Evolutionary conservation across 2,113 vertebrate species (phyloP).

Genomic region (Chiloscyllium plagiosum): DNA sequence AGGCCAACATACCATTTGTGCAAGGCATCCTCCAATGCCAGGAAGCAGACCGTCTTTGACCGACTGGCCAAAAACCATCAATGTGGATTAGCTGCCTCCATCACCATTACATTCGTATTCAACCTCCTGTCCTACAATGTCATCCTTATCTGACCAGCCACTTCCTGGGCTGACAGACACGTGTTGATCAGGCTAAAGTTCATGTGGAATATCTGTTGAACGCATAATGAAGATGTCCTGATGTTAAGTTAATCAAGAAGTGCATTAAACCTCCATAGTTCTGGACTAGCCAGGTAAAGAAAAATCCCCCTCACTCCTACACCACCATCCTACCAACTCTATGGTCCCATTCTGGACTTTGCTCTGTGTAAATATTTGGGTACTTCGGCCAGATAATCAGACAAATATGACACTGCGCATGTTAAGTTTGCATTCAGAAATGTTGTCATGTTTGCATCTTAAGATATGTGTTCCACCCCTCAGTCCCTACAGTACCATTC

Average conservation of each 20-base stretch:
- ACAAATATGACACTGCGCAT: not conserved
- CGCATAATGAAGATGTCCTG: not conserved
- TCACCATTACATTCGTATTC: too few species aligned
- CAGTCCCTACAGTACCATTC: not conserved
- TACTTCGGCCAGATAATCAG: not conserved
- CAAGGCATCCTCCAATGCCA: too few species aligned
- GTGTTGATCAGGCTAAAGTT: not conserved
- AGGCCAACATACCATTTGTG: too few species aligned
- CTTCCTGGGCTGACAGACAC: not conserved
- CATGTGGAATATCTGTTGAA: not conserved
- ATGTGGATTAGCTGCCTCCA: not conserved
- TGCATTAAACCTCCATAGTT: not conserved
- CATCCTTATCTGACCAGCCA: not conserved
- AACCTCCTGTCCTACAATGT: not conserved
- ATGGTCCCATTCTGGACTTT: not conserved
- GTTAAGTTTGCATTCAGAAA: not conserved
- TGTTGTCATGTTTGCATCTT: not conserved
- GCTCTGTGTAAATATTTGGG: not conserved
- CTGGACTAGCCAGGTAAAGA: not conserved
- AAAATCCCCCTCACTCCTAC: too few species aligned
- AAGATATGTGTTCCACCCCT: not conserved
- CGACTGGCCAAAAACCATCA: not conserved
- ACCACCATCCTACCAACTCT: too few species aligned
- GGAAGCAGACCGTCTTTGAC: too few species aligned
- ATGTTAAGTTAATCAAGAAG: not conserved